Conservation (phyloP, 2,888 invertebrate genomes). For the Sicus ferrugineus region DNA sequence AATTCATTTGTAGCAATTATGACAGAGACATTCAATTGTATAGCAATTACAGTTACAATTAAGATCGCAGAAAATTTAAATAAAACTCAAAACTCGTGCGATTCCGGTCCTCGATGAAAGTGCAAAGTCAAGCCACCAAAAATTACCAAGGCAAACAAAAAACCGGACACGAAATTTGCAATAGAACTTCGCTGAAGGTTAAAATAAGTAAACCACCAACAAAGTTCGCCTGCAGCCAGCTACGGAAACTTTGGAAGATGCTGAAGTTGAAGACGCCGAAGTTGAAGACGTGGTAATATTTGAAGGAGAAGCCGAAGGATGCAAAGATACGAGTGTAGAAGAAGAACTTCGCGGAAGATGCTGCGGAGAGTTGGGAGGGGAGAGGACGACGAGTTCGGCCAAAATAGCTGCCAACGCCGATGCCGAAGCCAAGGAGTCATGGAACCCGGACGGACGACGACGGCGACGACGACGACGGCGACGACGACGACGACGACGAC, state of each 20-base stretch:
- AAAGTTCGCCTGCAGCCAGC: no score
- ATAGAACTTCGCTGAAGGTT: background rate
- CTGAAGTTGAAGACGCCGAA: background rate
- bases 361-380: background rate
- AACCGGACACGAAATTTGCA: background rate
- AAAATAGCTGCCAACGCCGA: background rate
- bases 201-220: no score
- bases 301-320: background rate
- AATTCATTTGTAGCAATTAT: background rate
- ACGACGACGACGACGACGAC: background rate
- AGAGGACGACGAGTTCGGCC: background rate
- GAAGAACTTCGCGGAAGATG: background rate
- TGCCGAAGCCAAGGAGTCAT: background rate
- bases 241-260: no score
- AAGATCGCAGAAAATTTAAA: background rate
- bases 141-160: background rate
- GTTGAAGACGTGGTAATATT: background rate
- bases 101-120: background rate
- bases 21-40: background rate
- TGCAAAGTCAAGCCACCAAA: background rate
- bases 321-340: background rate
- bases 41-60: background rate
- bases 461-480: background rate
- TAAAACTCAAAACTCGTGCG: background rate
- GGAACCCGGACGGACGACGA: background rate